Conservation (phyloP, 2,888 invertebrate genomes). For the Orchesellides sinensis region DNA sequence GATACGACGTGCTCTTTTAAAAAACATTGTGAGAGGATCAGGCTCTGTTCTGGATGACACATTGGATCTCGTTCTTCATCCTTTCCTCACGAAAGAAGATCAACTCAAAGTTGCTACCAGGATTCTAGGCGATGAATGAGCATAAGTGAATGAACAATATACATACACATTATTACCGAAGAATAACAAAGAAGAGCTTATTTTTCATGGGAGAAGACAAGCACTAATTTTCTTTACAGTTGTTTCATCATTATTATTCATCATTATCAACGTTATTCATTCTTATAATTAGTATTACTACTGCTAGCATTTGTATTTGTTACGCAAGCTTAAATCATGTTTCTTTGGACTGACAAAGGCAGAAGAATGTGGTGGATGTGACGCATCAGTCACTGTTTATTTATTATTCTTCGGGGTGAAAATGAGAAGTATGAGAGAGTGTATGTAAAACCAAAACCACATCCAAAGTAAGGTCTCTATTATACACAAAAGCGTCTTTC, state of each 20-base stretch:
- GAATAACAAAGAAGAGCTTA: neutral
- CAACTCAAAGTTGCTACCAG: constrained; percentile 70
- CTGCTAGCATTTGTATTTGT: neutral
- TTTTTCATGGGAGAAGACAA: too few species aligned
- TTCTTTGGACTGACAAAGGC: constrained; percentile 16
- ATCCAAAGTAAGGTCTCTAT: too few species aligned
- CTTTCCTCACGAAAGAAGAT: constrained; percentile 71
- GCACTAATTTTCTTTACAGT: too few species aligned
- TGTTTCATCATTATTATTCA: too few species aligned
- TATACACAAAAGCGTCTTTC: too few species aligned
- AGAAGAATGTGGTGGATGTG: constrained; percentile 41
- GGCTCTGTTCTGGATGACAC: constrained; percentile 72
- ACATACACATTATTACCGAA: too few species aligned
- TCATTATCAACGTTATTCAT: too few species aligned
- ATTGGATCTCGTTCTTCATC: constrained; percentile 71
- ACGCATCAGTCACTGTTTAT: constrained; percentile 43
- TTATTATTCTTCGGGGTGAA: constrained; percentile 42
- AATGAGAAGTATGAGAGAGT: too few species aligned
- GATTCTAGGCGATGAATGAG: constrained; percentile 28
- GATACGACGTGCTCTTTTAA: constrained; percentile 68
- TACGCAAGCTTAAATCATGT: constrained; percentile 6
- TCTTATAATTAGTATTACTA: too few species aligned
- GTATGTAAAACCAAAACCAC: too few species aligned
- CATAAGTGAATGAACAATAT: too few species aligned
- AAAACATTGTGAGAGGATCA: constrained; percentile 71